Percentiles rank a stretch among this genome's conserved stretches.
These are phyloP conservation scores for Drosophila teissieri DNA, from an alignment of 1,140 invertebrate species.

Conservation along the genomic window DNA sequence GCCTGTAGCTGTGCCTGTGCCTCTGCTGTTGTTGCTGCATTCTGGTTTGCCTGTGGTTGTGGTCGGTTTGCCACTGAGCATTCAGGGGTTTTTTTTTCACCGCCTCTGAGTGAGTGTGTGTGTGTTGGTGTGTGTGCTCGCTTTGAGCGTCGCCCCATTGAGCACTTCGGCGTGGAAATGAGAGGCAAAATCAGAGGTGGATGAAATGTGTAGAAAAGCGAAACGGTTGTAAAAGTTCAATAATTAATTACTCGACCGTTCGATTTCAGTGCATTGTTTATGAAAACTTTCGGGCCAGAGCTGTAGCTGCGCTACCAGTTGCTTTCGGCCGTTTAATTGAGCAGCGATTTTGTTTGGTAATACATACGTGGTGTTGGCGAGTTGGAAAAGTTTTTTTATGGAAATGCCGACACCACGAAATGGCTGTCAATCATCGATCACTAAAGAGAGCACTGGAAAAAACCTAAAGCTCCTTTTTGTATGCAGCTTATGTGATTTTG, in stretches of 20 bases:
- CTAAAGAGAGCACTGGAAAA: conserved; percentile 8
- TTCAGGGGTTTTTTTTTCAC: conserved; percentile 26
- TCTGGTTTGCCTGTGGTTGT: conserved; percentile 64
- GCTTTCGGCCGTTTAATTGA: conserved; percentile 52
- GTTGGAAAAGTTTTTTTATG: conserved; percentile 44
- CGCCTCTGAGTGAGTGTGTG: conserved; percentile 1
- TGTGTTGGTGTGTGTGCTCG: conserved; percentile 5
- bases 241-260: conserved; percentile 73
- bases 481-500: background rate
- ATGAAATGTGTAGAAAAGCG: conserved; percentile 15
- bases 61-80: conserved; percentile 47
- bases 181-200: conserved; percentile 3
- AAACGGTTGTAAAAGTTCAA: conserved; percentile 76
- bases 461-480: background rate
- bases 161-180: conserved; percentile 36
- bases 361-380: conserved; percentile 51
- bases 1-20: conserved; percentile 1
- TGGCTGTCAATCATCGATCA: conserved; percentile 39
- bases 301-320: conserved; percentile 28
- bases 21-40: conserved; percentile 35
- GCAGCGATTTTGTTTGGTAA: conserved; percentile 65
- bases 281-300: conserved; percentile 37
- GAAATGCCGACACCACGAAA: conserved; percentile 31
- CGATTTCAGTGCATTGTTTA: conserved; percentile 62
- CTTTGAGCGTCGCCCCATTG: conserved; percentile 49